Evolutionary conservation across 1,140 invertebrate species (phyloP), one percentile per base, ranked within the genome.

Genomic region (Drosophila pallidifrons): DNA sequence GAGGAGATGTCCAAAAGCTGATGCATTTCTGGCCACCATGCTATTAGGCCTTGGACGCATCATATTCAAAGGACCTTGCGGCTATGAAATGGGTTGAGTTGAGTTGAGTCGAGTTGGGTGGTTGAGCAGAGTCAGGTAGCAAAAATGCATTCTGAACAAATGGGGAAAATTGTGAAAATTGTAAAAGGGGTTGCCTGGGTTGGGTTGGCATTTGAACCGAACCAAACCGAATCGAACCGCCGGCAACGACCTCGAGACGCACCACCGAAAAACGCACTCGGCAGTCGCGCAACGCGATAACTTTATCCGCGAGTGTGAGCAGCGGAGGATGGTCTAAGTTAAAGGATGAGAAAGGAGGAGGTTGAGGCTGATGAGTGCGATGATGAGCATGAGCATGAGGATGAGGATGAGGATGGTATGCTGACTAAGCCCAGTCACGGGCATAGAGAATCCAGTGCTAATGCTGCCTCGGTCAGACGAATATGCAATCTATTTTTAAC

Each of bases 401-500:
- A n/a, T 8, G 15, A 25, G 57, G 32, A 41, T 25, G 59, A 28
- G 6, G 20, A 58, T 25, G 7, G 57, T 13, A 10, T 54, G 72
- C 72, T 75, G 72, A 75, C 72, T 75, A 75, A 75, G 66, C 58
- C 8, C 30, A 45, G 45, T n/a, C 60, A 38, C 16, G 47, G 41
- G 30, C 30, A 7, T 7, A 32, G 30, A 20, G 20, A 20, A 63
- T 46, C 38, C 68, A 60, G 55, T 55, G 71, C 70, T 67, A 68
- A 74, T 54, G 65, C 43, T 43, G 64, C 38, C 28, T 63, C 58
- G 79, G 79, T 82, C 75, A 82, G 75, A 82, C 79, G 66, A 41
- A 49, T 64, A 64, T 82, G 79, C 79, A 78, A 73, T 85, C 82
- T 85, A 85, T 85, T 85, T 85, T 68, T 81, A 85, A 81, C 81